A percentile compares a stretch with the other conserved stretches of the same genome.
phyloP scores from a whole-genome alignment of 2,113 vertebrate genomes.

The Nannospalax galili region DNA sequence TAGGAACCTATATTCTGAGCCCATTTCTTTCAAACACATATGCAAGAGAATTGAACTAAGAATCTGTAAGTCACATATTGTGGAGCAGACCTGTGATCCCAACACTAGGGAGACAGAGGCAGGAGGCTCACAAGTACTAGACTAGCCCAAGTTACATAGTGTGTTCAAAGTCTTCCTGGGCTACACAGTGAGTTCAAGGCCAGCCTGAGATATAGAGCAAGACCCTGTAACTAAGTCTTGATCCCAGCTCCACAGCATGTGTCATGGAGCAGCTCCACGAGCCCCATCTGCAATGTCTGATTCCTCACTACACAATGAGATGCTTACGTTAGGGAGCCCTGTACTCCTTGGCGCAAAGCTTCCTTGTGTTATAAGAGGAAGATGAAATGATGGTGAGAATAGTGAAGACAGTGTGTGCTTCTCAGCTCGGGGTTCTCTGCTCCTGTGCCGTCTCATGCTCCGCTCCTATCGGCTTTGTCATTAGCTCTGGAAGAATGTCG shows the following conservation, averaged over 20 bases:
- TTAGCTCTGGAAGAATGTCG: background rate
- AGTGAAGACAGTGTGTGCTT: background rate
- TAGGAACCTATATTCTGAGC: background rate
- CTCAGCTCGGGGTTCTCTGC: background rate
- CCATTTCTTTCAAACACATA: background rate
- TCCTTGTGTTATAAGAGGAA: background rate
- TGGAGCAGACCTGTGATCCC: background rate
- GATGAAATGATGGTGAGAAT: background rate
- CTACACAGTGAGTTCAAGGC: background rate
- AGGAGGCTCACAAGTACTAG: background rate
- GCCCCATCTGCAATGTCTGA: background rate
- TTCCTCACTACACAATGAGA: background rate
- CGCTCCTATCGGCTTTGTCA: background rate
- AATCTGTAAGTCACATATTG: background rate
- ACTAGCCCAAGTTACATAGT: background rate
- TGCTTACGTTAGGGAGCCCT: background rate
- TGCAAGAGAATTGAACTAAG: background rate
- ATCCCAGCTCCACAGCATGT: background rate
- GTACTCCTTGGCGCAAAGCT: background rate
- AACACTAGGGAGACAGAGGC: background rate
- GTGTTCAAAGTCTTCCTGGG: background rate
- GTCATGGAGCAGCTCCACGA: background rate
- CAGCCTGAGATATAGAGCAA: background rate
- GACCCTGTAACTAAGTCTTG: background rate
- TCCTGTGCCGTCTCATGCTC: background rate